Percentiles rank a stretch among this genome's conserved stretches.
phyloP scores from a whole-genome alignment of 53 echinoderm and acorn worm species.

The Apostichopus leukothele region DNA sequence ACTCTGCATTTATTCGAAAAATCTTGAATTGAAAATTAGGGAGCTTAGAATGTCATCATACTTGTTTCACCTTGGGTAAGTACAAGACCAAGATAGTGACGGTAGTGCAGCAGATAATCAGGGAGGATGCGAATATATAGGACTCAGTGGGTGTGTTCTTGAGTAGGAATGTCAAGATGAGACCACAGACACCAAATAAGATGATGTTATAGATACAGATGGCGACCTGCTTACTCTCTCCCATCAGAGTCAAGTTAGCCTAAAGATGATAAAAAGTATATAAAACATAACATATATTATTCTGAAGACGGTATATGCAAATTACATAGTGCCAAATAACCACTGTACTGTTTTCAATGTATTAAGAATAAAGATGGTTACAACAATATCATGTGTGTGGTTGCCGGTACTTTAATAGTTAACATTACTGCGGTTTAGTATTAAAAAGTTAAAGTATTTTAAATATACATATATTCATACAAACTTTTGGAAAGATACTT shows the following conservation, averaged over 20 bases:
- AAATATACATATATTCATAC: too few species aligned
- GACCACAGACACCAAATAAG: conserved; percentile 3
- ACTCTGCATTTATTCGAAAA: too few species aligned
- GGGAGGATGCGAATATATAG: not conserved
- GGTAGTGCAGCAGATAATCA: conserved; percentile 17
- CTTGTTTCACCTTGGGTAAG: conserved; percentile 3
- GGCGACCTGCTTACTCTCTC: not conserved
- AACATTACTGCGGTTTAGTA: too few species aligned
- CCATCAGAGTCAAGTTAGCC: not conserved
- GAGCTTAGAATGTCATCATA: not conserved
- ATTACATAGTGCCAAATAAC: too few species aligned
- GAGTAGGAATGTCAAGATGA: conserved; percentile 14
- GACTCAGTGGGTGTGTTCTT: not conserved
- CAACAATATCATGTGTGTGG: too few species aligned
- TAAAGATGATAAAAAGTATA: not conserved
- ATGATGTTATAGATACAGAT: conserved; percentile 34
- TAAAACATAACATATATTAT: too few species aligned
- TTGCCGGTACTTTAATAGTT: too few species aligned
- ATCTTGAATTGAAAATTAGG: too few species aligned
- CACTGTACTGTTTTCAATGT: too few species aligned
- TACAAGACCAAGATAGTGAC: not conserved
- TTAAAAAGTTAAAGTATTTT: too few species aligned
- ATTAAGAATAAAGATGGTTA: too few species aligned
- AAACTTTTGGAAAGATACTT: not conserved
- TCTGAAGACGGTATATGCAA: too few species aligned